Evolutionary conservation across 1,140 invertebrate species (phyloP).

Genomic region (Andricus grossulariae): DNA sequence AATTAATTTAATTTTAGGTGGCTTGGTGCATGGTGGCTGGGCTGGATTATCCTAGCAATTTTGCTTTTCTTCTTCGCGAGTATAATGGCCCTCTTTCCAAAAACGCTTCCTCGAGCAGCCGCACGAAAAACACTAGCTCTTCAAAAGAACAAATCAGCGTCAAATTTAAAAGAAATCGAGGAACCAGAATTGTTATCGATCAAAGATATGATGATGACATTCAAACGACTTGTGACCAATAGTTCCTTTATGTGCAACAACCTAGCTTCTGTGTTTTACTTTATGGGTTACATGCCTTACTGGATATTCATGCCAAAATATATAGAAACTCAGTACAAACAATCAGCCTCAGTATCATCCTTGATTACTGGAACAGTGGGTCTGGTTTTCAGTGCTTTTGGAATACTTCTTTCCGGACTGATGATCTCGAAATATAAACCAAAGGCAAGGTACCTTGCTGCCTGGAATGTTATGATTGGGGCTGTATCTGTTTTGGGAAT

Average conservation of each 20-base stretch:
- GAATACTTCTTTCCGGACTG: conserved; percentile 82
- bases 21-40: conserved; percentile 88
- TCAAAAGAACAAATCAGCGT: conserved; percentile 69
- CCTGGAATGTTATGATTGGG: conserved; percentile 85
- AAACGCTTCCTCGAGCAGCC: conserved; percentile 79
- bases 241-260: conserved; percentile 83
- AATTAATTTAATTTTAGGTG: conserved; percentile 70
- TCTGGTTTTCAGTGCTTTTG: conserved; percentile 83
- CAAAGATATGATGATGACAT: conserved; percentile 79
- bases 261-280: conserved; percentile 81
- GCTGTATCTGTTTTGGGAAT: conserved; percentile 80
- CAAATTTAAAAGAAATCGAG: conserved; percentile 60
- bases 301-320: conserved; percentile 88
- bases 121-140: conserved; percentile 75
- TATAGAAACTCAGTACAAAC: conserved; percentile 85
- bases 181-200: conserved; percentile 73
- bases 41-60: conserved; percentile 84
- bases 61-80: conserved; percentile 80
- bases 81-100: conserved; percentile 81
- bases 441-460: conserved; percentile 81
- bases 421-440: conserved; percentile 84
- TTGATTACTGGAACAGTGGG: conserved; percentile 84
- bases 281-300: conserved; percentile 84
- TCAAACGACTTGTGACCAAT: conserved; percentile 80
- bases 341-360: conserved; percentile 82